These are phyloP conservation scores for Platycnemis pennipes DNA, from an alignment of 2,888 invertebrate species.

Conservation along the genomic window DNA sequence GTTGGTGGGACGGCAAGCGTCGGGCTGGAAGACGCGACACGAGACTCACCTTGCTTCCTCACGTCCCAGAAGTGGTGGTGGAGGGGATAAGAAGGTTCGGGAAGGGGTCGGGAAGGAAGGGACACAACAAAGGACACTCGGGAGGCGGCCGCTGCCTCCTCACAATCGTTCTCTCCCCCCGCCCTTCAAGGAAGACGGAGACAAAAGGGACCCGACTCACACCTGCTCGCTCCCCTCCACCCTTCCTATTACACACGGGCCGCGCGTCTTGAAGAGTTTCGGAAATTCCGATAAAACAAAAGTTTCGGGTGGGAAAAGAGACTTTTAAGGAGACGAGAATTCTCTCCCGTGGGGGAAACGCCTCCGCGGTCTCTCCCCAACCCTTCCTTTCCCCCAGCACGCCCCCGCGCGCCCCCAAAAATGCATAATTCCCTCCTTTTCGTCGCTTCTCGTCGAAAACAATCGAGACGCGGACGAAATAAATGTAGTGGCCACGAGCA, in stretches of 20 bases:
- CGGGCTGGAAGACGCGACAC: neutral
- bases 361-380: neutral
- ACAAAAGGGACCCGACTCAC: neutral
- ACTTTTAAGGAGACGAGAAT: neutral
- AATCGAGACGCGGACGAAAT: neutral
- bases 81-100: too few species aligned
- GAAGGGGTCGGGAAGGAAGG: neutral
- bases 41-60: neutral
- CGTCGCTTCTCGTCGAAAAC: neutral
- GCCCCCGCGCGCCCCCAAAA: neutral
- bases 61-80: neutral
- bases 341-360: neutral
- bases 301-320: neutral
- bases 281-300: conserved; percentile 5
- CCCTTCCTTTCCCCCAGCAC: neutral
- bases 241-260: neutral
- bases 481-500: neutral
- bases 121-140: neutral
- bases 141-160: neutral
- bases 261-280: neutral
- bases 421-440: neutral
- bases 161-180: neutral
- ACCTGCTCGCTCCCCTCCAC: neutral
- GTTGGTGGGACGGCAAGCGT: neutral
- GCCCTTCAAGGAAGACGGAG: neutral